Evolutionary conservation across 2,797 vertebrate genomes (phyloP).

Genomic region (Hippocampus kuda): DNA sequence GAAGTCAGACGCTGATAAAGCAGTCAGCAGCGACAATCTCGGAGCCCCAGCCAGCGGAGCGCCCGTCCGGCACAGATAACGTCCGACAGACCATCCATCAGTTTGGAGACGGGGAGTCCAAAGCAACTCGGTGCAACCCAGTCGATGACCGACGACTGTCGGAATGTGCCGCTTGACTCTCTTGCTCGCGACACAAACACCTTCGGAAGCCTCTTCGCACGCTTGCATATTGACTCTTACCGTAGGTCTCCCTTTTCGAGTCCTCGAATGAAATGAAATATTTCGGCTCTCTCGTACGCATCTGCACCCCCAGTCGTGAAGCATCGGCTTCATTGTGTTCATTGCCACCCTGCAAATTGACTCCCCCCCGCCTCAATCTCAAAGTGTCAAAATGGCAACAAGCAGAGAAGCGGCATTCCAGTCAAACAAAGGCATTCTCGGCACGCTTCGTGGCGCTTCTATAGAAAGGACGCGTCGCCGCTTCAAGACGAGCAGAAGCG

Average conservation of each 20-base stretch:
- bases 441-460: constrained; percentile 32
- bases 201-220: too few species aligned
- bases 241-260: too few species aligned
- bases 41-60: constrained; percentile 52
- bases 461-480: constrained; percentile 18
- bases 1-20: constrained; percentile 62
- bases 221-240: too few species aligned
- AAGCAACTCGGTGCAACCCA: constrained; percentile 40
- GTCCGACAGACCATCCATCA: constrained; percentile 65
- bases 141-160: constrained; percentile 42
- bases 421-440: constrained; percentile 49
- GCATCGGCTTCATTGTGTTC: constrained; percentile 8
- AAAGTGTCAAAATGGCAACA: constrained; percentile 33
- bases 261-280: too few species aligned
- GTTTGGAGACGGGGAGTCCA: constrained; percentile 43
- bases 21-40: constrained; percentile 59
- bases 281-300: too few species aligned
- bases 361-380: neutral
- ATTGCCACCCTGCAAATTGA: constrained; percentile 16
- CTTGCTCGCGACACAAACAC: constrained; percentile 16
- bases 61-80: constrained; percentile 65
- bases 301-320: neutral
- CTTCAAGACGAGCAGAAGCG: constrained; percentile 23
- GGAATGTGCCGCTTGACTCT: constrained; percentile 51
- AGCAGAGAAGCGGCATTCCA: constrained; percentile 32